These are phyloP conservation scores for Microctenopoma stevenorrisi DNA, from an alignment of 2,797 vertebrate genomes.

Conservation along the genomic window DNA sequence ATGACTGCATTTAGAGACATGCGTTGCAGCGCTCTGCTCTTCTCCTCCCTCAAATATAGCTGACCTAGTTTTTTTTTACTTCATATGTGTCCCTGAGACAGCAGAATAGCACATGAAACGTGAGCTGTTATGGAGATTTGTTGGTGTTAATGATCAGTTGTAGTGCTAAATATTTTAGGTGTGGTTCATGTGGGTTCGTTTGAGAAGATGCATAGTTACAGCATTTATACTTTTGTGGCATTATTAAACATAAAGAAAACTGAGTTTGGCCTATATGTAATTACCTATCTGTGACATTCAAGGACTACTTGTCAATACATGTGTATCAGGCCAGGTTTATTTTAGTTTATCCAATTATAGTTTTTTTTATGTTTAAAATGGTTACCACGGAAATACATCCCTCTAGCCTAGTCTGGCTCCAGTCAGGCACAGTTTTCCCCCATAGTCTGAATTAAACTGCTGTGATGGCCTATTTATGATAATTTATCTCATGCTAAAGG, in stretches of 20 bases:
- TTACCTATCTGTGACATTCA: not conserved
- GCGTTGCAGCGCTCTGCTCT: constrained; percentile 62
- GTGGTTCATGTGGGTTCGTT: constrained; percentile 15
- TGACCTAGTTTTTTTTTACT: constrained; percentile 77
- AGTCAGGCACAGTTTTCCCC: not conserved
- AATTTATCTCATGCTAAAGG: not conserved
- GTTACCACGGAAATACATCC: constrained; percentile 10
- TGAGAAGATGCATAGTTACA: constrained; percentile 1
- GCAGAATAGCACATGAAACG: constrained; percentile 46
- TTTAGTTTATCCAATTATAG: not conserved
- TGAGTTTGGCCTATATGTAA: not conserved
- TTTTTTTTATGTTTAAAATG: not conserved
- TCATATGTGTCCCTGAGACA: constrained; percentile 64
- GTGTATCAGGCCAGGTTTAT: not conserved
- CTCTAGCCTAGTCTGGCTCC: not conserved
- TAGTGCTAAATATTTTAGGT: constrained; percentile 4
- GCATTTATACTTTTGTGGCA: constrained; percentile 1
- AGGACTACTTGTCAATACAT: constrained; percentile 13
- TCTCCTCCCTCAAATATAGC: constrained; percentile 73
- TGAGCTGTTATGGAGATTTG: constrained; percentile 4
- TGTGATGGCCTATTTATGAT: not conserved
- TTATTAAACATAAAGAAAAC: not conserved
- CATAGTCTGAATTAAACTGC: not conserved
- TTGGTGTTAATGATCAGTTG: constrained; percentile 7
- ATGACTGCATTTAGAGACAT: constrained; percentile 60